A percentile compares a stretch with the other conserved stretches of the same genome.
Conservation (phyloP, 2,797 vertebrate species). For the Thaleichthys pacificus region DNA sequence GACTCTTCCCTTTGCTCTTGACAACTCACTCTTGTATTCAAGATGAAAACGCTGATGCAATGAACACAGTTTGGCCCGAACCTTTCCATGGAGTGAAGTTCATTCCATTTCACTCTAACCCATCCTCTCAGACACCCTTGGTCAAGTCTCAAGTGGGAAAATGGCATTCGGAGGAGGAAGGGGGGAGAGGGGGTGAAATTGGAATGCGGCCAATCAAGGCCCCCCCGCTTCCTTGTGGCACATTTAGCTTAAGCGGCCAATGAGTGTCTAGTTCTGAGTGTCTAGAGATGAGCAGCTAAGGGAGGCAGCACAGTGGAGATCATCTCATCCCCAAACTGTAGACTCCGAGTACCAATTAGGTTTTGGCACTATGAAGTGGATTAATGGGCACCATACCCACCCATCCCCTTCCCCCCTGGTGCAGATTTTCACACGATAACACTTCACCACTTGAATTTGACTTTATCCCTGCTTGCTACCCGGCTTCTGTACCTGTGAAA, state of each 20-base stretch:
- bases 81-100: not conserved
- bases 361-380: slow-evolving; percentile 47
- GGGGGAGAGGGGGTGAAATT: not conserved
- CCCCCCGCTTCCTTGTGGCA: not conserved
- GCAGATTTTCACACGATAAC: slow-evolving; percentile 42
- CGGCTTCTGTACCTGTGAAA: slow-evolving; percentile 15
- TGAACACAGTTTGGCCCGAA: not conserved
- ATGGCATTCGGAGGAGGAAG: not conserved
- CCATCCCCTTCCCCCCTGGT: not conserved
- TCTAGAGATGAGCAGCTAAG: not conserved
- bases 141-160: not conserved
- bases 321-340: slow-evolving; percentile 38
- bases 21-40: no score
- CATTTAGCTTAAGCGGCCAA: not conserved
- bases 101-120: not conserved
- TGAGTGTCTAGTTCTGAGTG: not conserved
- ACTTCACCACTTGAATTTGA: slow-evolving; percentile 44
- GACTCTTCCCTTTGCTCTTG: not conserved
- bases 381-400: not conserved
- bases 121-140: not conserved
- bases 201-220: not conserved
- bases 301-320: slow-evolving; percentile 26
- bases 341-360: slow-evolving; percentile 46
- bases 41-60: not conserved
- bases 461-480: slow-evolving; percentile 7